Conservation (phyloP, 2,888 invertebrate species). For the Ectemnius cavifrons region DNA sequence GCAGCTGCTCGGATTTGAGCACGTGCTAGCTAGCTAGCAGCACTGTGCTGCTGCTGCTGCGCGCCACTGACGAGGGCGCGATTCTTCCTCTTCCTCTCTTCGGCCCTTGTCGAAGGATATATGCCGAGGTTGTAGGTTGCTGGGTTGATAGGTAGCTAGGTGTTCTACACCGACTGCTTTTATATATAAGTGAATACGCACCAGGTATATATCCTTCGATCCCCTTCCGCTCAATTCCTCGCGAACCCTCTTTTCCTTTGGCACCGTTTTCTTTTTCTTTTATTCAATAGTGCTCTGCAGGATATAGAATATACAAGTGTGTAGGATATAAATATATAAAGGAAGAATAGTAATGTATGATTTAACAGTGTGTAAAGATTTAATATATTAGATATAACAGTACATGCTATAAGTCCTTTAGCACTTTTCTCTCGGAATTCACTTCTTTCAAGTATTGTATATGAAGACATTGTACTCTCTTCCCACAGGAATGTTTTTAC, state of each 20-base stretch:
- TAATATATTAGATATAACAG: no score
- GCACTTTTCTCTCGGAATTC: no score
- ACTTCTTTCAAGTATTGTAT: no score
- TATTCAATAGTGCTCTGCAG: no score
- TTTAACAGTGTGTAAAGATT: no score
- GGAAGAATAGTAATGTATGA: no score
- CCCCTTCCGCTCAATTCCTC: conserved; percentile 15
- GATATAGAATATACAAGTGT: no score
- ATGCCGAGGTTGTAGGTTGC: conserved; percentile 48
- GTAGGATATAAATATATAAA: no score
- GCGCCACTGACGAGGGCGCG: conserved; percentile 19
- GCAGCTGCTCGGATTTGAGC: conserved; percentile 76
- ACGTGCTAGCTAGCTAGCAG: conserved; percentile 73
- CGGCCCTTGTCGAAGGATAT: conserved; percentile 25
- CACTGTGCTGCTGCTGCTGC: no score
- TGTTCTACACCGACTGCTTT: conserved; percentile 40
- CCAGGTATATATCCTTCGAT: conserved; percentile 33
- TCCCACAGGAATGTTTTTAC: no score
- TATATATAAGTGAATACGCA: conserved; percentile 30
- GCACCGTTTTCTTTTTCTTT: background rate
- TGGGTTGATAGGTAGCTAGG: conserved; percentile 48
- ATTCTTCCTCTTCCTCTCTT: background rate
- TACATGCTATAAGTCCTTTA: no score
- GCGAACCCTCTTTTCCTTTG: background rate
- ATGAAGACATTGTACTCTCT: no score